Evolutionary conservation across 2,797 vertebrate genomes (phyloP), one percentile per base, ranked within the genome.

Genomic region (Pseudochaenichthys georgianus): DNA sequence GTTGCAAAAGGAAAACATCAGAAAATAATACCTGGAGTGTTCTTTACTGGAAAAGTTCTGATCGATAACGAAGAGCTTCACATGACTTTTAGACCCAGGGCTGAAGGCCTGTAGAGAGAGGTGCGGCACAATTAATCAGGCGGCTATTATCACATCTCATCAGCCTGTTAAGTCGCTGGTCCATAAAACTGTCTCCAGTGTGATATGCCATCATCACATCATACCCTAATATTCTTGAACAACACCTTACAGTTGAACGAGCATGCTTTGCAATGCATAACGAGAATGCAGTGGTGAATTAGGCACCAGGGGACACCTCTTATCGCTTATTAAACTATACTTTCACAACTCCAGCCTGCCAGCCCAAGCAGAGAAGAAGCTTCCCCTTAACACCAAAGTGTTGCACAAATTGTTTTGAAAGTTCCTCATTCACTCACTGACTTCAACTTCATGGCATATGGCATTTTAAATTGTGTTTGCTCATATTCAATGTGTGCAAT

Each of bases 121-220:
- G 83, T 85, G 80, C 38, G 2, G 72, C 58, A 52, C 77, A 54
- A 59, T 17, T 43, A 43, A 76, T 72, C 77, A 84, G 75, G 59
- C 78, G 54, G 63, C 78, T 90, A 87, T 92, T 87, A 86, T 90
- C 90, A 88, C 87, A 82, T 91, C 88, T 85, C 89, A 87, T 90
- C 82, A 85, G 82, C 78, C 83, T 85, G 87, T 87, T 81, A 88
- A 89, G 74, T 72, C 84, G 87, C 72, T 69, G 78, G 84, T 78
- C 81, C 87, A 81, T 89, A 86, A 93, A 91, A 84, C 71, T 79
- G 91, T 85, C 84, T 87, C 84, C 70, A 53, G 78, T 74, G 91
- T 80, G 81, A 84, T 84, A 70, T 58, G 71, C 82, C 87, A 80
- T 90, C 88, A 81, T 87, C 82, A 76, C 89, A 84, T 90, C 86